A percentile compares a stretch with the other conserved stretches of the same genome.
Conservation (phyloP, 2,113 vertebrate genomes). For the Elanus axillaris region DNA sequence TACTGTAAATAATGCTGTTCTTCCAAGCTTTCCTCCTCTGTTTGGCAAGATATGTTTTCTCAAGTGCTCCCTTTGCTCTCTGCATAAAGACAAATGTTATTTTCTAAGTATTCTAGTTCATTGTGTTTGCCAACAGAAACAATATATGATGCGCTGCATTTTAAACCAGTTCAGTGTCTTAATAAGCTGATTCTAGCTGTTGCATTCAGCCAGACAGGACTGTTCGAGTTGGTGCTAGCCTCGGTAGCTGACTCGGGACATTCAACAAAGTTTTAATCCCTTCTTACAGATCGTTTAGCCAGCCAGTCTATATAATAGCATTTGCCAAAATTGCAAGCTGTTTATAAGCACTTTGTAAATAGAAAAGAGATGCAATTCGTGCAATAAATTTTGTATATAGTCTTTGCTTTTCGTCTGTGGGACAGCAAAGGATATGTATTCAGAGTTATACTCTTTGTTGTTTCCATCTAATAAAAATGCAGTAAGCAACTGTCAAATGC, state of each 20-base stretch:
- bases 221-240: not conserved
- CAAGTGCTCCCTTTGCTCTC: not conserved
- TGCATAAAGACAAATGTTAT: not conserved
- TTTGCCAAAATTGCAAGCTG: not conserved
- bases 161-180: not conserved
- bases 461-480: not conserved
- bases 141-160: not conserved
- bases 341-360: not conserved
- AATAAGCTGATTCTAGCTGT: not conserved
- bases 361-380: not conserved
- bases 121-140: not conserved
- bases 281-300: not conserved
- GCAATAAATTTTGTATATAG: not conserved
- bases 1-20: not conserved
- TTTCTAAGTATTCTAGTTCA: not conserved
- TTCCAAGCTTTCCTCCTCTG: not conserved
- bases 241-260: not conserved
- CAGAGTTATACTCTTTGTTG: not conserved
- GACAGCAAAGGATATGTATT: not conserved
- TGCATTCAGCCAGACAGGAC: not conserved
- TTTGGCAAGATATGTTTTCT: not conserved
- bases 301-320: not conserved
- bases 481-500: not conserved
- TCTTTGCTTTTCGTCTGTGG: not conserved
- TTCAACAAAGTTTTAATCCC: not conserved